A percentile compares a stretch with the other conserved stretches of the same genome.
These are phyloP conservation scores for Mellivora capensis DNA, from an alignment of 2,113 vertebrate species.

Conservation along the genomic window DNA sequence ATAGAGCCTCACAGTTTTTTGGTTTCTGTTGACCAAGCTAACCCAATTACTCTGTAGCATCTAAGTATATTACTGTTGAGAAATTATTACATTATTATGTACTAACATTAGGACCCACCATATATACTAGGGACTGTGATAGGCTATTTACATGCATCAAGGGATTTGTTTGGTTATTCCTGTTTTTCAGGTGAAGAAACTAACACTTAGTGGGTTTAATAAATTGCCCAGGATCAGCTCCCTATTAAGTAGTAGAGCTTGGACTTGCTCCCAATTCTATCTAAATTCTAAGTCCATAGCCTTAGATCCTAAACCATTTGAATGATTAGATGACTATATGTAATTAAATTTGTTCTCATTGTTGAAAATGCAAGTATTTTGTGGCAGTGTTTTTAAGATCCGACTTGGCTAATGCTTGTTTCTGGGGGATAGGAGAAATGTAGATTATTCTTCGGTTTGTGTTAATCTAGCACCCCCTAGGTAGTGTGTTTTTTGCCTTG, in stretches of 20 bases:
- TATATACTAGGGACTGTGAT: background rate
- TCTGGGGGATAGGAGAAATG: slow-evolving; percentile 11
- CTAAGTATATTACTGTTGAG: slow-evolving; percentile 9
- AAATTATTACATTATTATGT: background rate
- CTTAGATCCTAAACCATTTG: background rate
- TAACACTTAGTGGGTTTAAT: slow-evolving; percentile 21
- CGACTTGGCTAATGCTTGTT: background rate
- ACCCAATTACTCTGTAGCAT: background rate
- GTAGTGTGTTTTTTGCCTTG: slow-evolving; percentile 28
- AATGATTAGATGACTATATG: slow-evolving; percentile 1
- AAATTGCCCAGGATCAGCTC: slow-evolving; percentile 22
- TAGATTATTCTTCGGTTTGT: slow-evolving; percentile 3
- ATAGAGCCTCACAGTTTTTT: background rate
- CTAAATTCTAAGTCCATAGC: background rate
- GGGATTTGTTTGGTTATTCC: slow-evolving; percentile 41
- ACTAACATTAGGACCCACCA: background rate
- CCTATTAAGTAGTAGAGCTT: slow-evolving; percentile 18
- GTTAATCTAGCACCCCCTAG: slow-evolving; percentile 17
- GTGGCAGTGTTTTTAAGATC: slow-evolving; percentile 22
- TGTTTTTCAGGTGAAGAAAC: slow-evolving; percentile 39
- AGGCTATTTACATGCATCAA: background rate
- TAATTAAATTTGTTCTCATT: slow-evolving; percentile 45
- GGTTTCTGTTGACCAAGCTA: background rate
- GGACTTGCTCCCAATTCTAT: slow-evolving; percentile 13
- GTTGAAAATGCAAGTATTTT: slow-evolving; percentile 34